Evolutionary conservation across 2,888 invertebrate genomes (phyloP).

Genomic region (Habroteleia sp.): DNA sequence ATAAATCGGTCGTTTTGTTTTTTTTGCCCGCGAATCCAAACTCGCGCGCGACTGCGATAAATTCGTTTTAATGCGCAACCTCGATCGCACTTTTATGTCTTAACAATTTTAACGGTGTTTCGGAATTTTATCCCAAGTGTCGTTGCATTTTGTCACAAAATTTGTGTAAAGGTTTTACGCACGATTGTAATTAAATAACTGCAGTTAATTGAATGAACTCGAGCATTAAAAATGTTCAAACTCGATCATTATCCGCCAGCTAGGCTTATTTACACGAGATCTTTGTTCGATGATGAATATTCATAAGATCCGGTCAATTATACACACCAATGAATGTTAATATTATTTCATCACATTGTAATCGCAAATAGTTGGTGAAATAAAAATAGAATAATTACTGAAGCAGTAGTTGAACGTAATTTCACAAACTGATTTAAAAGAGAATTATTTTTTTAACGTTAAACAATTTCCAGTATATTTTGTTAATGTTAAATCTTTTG

Average conservation of each 20-base stretch:
- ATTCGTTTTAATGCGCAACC: neutral
- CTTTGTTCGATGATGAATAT: conserved; percentile 11
- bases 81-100: neutral
- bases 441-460: no score
- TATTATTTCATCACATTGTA: conserved; percentile 14
- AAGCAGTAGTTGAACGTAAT: no score
- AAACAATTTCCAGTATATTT: no score
- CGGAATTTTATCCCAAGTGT: neutral
- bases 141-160: no score
- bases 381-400: no score
- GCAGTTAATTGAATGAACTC: no score
- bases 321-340: conserved; percentile 10
- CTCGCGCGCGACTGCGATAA: conserved; percentile 8
- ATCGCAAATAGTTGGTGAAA: no score
- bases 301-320: conserved; percentile 27
- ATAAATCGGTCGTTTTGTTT: conserved; percentile 17
- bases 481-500: no score
- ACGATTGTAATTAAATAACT: no score
- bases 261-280: conserved; percentile 22
- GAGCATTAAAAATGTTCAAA: conserved; percentile 13
- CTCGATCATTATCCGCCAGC: no score
- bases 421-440: no score
- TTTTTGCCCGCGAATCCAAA: conserved; percentile 1
- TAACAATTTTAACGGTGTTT: neutral
- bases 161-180: no score